Evolutionary conservation across 1,140 invertebrate species (phyloP), one percentile per base, ranked within the genome.

Genomic region (Pseudomyrmex flavicornis): DNA sequence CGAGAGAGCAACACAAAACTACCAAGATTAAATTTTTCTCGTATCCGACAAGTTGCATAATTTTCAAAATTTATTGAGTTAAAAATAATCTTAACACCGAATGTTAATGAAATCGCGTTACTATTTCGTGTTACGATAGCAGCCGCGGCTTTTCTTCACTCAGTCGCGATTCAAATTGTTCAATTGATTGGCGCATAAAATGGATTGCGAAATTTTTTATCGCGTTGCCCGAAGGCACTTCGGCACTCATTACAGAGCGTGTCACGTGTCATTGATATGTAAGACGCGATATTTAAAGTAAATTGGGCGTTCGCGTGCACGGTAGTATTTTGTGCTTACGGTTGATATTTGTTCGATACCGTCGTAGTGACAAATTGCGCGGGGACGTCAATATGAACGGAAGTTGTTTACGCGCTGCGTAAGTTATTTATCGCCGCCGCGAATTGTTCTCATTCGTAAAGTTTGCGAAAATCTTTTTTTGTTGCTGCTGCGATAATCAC

Each of bases 281-380:
- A 73, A 73, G 46, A 72, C 15, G 74, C n/a, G 59, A 58, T 70
- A 70, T 86, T 86, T 58, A 80, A 83, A 62, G 70, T 52, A 61
- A 66, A 86, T 86, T 79, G 52, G 20, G 17, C 52, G 20, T 77
- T 26, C 70, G 15, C 48, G 61, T 79, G 52, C 44, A 35, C 15
- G 66, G 46, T 70, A 80, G 44, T 59, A 72, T 80, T 80, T 80
- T 70, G 69, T 17, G 20, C 8, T n/a, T 26, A 50, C 12, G 54
- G 20, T 80, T 70, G 66, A 80, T 46, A 70, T 80, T 80, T 80
- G 76, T 50, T 70, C 46, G 76, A 72, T 73, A 82, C 80, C 35
- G 80, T 77, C 86, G 61, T 58, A 56, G 66, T 87, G 80, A 87
- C 86, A 87, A 87, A 87, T 87, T 68, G 79, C 73, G 17, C 17